Evolutionary conservation across 1,140 invertebrate genomes (phyloP).

Genomic region (Ganaspis sp.): DNA sequence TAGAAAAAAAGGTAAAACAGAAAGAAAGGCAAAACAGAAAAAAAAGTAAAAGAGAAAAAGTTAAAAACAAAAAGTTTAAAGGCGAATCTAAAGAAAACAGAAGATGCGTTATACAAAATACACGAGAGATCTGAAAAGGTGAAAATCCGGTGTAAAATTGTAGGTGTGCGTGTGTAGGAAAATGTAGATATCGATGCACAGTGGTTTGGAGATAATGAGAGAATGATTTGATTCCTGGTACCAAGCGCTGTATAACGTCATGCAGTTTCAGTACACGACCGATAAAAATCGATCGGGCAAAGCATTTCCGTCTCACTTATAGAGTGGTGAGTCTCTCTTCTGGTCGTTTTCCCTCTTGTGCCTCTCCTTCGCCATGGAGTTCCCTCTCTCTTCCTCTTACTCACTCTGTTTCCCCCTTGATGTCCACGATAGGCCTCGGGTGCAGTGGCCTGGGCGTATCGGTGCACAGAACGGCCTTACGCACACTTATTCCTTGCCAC

Average conservation of each 20-base stretch:
- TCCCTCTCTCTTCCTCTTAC: conserved; percentile 41
- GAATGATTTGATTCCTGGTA: conserved; percentile 27
- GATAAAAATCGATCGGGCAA: conserved; percentile 45
- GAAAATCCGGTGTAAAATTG: too few species aligned
- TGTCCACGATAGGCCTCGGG: conserved; percentile 23
- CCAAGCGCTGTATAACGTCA: conserved; percentile 1
- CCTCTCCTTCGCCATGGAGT: conserved; percentile 28
- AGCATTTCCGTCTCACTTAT: conserved; percentile 27
- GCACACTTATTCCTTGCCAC: conserved; percentile 7
- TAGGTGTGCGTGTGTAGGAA: neutral
- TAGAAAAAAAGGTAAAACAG: too few species aligned
- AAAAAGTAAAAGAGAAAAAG: too few species aligned
- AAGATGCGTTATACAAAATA: too few species aligned
- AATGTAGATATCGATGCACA: neutral
- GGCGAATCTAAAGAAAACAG: too few species aligned
- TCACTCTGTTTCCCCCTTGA: neutral
- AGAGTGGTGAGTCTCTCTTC: conserved; percentile 35
- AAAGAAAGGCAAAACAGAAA: too few species aligned
- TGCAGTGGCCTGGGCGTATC: conserved; percentile 29
- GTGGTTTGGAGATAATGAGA: conserved; percentile 20
- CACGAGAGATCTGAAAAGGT: too few species aligned
- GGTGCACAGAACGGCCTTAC: conserved; percentile 28
- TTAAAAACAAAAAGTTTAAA: too few species aligned
- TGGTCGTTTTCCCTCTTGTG: conserved; percentile 38
- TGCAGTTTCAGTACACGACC: conserved; percentile 29